Evolutionary conservation across 92 coral and sea anemone species (phyloP).

Genomic region (Bergia sp.): DNA sequence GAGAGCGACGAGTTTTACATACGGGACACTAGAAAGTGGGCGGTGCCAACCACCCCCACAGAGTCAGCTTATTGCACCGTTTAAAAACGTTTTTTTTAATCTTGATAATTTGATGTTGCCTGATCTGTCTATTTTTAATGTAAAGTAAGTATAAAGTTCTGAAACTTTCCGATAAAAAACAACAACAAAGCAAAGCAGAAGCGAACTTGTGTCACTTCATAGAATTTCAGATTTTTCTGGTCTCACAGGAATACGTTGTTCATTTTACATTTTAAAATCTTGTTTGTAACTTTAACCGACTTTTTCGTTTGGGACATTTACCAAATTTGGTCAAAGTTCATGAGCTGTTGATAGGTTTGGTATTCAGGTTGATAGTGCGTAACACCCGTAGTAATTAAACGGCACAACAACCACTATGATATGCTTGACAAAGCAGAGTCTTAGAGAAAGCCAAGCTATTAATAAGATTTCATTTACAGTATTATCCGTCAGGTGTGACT

Average conservation of each 20-base stretch:
- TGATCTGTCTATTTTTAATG: neutral
- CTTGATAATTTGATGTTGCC: neutral
- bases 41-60: slow-evolving; percentile 5
- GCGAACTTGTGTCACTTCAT: neutral
- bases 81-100: neutral
- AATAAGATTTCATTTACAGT: neutral
- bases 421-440: neutral
- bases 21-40: slow-evolving; percentile 12
- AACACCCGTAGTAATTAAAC: neutral
- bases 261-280: neutral
- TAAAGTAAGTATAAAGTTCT: too few species aligned
- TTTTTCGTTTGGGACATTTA: slow-evolving; percentile 1
- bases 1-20: neutral
- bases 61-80: neutral
- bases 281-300: slow-evolving; percentile 1
- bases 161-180: neutral
- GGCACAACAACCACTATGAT: neutral
- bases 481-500: neutral
- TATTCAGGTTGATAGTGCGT: slow-evolving; percentile 13
- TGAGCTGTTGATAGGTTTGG: slow-evolving; percentile 9
- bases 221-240: neutral
- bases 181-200: neutral
- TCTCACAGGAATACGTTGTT: neutral
- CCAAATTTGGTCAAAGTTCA: slow-evolving; percentile 25
- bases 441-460: neutral